These are phyloP conservation scores for Danio jaintianensis DNA, from an alignment of 2,797 vertebrate genomes.

Conservation along the genomic window DNA sequence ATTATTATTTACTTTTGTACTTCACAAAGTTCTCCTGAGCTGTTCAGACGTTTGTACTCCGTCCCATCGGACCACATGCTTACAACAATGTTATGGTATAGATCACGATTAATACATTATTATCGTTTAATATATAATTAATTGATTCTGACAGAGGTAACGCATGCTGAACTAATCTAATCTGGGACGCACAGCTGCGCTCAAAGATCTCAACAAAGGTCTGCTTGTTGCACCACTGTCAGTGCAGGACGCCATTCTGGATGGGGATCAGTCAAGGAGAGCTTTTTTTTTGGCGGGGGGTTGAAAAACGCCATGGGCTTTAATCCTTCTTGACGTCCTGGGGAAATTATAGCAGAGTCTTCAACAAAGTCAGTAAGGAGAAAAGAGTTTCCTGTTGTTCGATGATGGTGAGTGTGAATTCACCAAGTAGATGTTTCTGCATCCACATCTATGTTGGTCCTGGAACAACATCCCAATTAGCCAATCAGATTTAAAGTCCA, in stretches of 20 bases:
- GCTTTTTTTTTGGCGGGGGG: constrained; percentile 56
- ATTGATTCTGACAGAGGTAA: constrained; percentile 36
- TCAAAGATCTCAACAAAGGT: constrained; percentile 77
- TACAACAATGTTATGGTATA: neutral
- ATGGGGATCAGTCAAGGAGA: constrained; percentile 52
- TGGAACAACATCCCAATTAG: too few relatives aligned
- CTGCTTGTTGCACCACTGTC: constrained; percentile 70
- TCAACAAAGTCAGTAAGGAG: constrained; percentile 20
- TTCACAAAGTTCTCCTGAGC: too few relatives aligned
- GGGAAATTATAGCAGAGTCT: constrained; percentile 10
- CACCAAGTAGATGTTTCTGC: too few relatives aligned
- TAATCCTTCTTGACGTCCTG: constrained; percentile 65
- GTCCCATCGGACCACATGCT: too few relatives aligned
- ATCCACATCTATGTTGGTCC: too few relatives aligned
- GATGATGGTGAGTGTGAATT: too few relatives aligned
- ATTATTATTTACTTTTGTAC: too few relatives aligned
- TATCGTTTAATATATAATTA: neutral
- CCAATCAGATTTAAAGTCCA: too few relatives aligned
- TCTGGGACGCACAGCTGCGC: constrained; percentile 75
- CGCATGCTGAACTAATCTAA: constrained; percentile 64
- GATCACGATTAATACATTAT: constrained; percentile 70
- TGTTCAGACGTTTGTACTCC: too few relatives aligned
- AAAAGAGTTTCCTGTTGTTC: constrained; percentile 4
- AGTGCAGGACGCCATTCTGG: constrained; percentile 48
- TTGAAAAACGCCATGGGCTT: constrained; percentile 53